phyloP scores from a whole-genome alignment of 1,140 invertebrate genomes.

The Achatina immaculata region DNA sequence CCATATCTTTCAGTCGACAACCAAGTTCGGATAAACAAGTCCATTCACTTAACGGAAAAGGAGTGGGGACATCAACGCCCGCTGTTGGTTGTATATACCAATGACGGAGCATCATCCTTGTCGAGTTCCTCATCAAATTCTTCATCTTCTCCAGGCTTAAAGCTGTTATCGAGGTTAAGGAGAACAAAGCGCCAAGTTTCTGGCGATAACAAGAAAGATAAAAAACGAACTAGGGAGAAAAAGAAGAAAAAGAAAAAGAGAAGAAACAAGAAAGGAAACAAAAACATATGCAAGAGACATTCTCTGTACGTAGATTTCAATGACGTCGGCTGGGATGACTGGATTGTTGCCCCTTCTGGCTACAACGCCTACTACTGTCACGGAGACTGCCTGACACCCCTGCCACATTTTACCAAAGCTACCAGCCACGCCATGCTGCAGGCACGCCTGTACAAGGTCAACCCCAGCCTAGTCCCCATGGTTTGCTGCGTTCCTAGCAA shows the following conservation, averaged over 20 bases:
- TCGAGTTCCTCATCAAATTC: slow-evolving; percentile 17
- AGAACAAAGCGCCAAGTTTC: slow-evolving; percentile 47
- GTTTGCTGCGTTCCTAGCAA: slow-evolving; percentile 80
- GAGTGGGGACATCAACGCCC: slow-evolving; percentile 70
- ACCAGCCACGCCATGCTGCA: slow-evolving; percentile 99
- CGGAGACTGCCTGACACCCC: slow-evolving; percentile 93
- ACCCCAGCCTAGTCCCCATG: slow-evolving; percentile 79
- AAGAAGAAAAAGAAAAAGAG: slow-evolving; percentile 51
- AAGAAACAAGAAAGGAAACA: slow-evolving; percentile 69
- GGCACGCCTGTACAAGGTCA: slow-evolving; percentile 92
- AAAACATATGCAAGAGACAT: slow-evolving; percentile 86
- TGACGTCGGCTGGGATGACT: slow-evolving; percentile 98
- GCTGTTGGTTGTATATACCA: slow-evolving; percentile 86
- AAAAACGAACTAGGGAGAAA: slow-evolving; percentile 47
- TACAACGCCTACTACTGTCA: slow-evolving; percentile 96
- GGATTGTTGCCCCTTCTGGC: slow-evolving; percentile 98
- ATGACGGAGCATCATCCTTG: slow-evolving; percentile 77
- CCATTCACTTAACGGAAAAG: slow-evolving; percentile 59
- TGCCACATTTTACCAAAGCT: slow-evolving; percentile 93
- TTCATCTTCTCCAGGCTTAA: not conserved
- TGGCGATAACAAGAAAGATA: slow-evolving; percentile 51
- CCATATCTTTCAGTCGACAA: slow-evolving; percentile 55
- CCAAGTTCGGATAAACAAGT: slow-evolving; percentile 80
- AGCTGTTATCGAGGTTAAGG: slow-evolving; percentile 41
- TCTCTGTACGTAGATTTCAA: slow-evolving; percentile 95